These are phyloP conservation scores for Bovichtus variegatus DNA, from an alignment of 2,797 vertebrate species.

Conservation along the genomic window DNA sequence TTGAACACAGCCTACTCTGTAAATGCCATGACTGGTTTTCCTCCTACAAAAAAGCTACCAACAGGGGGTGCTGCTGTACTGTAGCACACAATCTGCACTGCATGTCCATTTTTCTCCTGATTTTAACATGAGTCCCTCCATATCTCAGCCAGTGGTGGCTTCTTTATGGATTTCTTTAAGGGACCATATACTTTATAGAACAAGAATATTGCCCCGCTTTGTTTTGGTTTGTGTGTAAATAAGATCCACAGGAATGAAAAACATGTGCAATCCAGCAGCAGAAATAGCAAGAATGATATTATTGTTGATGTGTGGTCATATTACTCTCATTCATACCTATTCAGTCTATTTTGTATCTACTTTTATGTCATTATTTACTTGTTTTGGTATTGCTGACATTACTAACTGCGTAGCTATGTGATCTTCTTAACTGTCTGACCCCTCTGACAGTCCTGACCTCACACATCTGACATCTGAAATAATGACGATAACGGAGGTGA, in stretches of 20 bases:
- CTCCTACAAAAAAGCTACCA: conserved; percentile 6
- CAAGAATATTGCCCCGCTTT: not conserved
- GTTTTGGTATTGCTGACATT: not conserved
- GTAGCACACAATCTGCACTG: not conserved
- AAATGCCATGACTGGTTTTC: not conserved
- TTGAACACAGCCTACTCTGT: not conserved
- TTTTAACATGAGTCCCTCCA: not conserved
- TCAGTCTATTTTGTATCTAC: not conserved
- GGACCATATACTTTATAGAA: not conserved
- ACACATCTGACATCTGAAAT: not conserved
- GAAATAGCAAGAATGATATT: not conserved
- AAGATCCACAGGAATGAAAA: not conserved
- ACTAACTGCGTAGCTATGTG: conserved; percentile 5
- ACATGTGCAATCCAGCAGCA: not conserved
- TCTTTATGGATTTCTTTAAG: not conserved
- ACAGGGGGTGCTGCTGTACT: conserved; percentile 53
- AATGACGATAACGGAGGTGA: not conserved
- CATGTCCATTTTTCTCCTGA: rapidly evolving
- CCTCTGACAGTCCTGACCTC: conserved; percentile 6
- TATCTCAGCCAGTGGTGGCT: not conserved
- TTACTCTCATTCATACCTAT: not conserved
- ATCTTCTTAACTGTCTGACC: conserved; percentile 2
- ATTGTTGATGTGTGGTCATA: not conserved
- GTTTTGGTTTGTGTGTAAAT: not conserved
- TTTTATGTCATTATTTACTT: conserved; percentile 5